phyloP scores from a whole-genome alignment of 2,113 vertebrate species.

The Epinephelus fuscoguttatus region DNA sequence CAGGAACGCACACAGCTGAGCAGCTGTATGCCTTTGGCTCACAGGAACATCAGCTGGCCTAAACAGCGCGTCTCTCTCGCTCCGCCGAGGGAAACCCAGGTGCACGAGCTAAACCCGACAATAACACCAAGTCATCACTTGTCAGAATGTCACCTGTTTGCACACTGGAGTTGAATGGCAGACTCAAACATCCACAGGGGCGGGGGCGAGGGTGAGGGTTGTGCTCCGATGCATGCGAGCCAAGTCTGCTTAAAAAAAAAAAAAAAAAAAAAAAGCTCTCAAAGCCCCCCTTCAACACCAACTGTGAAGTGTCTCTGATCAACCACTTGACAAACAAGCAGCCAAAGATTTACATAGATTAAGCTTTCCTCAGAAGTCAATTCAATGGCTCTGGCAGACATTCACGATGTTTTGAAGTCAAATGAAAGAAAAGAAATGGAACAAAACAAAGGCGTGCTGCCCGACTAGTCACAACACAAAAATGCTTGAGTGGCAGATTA shows the following conservation, averaged over 20 bases:
- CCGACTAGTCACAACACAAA: slow-evolving; percentile 24
- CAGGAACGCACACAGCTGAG: slow-evolving; percentile 48
- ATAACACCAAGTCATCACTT: slow-evolving; percentile 62
- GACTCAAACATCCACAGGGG: slow-evolving; percentile 44
- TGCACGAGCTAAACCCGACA: slow-evolving; percentile 65
- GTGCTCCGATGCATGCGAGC: slow-evolving; percentile 11
- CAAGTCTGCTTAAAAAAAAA: slow-evolving; percentile 33
- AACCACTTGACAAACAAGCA: slow-evolving; percentile 69
- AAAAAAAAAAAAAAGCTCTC: slow-evolving; percentile 38
- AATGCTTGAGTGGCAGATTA: neutral
- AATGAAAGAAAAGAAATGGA: slow-evolving; percentile 44
- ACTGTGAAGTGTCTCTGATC: slow-evolving; percentile 73
- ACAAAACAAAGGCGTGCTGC: slow-evolving; percentile 28
- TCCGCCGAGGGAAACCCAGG: slow-evolving; percentile 58
- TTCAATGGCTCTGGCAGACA: slow-evolving; percentile 46
- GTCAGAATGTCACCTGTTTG: slow-evolving; percentile 69
- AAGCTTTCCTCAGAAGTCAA: slow-evolving; percentile 62
- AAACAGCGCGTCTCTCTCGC: slow-evolving; percentile 39
- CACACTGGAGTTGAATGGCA: slow-evolving; percentile 42
- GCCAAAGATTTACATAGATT: slow-evolving; percentile 71
- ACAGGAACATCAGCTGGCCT: slow-evolving; percentile 66
- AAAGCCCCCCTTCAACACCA: slow-evolving; percentile 49
- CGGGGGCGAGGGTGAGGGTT: neutral
- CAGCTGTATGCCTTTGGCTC: slow-evolving; percentile 66
- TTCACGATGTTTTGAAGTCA: slow-evolving; percentile 38